Base-by-base conservation (phyloP, 2,797 vertebrate species). In the Molothrus aeneus region DNA sequence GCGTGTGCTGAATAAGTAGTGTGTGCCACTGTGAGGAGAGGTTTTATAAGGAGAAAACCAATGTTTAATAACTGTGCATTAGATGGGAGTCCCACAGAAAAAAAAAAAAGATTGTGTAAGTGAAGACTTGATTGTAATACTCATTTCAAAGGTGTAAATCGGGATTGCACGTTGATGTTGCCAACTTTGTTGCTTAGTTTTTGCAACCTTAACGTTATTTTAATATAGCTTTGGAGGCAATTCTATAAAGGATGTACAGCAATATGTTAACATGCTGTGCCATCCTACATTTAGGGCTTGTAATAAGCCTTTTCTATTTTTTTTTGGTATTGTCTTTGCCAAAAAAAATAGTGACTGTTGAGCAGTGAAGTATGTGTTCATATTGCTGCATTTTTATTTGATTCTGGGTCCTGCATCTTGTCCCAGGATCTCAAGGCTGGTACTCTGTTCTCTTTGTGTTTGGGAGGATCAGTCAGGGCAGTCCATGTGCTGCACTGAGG, bases 251-350 rank as follows among this genome's bases (percentile, higher is more conserved):
- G 92, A 96, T 97, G 93, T 92, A 80, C 74, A 77, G 86, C 96
- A 96, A 94, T 97, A 97, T 97, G 94, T 96, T 96, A 94, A 66
- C 94, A 91, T 96, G 90, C 93, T 95, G 93, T 96, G 94, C 96
- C 75, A 92, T 96, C 92, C 96, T 83, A 95, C 96, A 92, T 95
- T 94, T 96, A 82, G 80, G 93, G 63, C 86, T 95, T 93, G 92
- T 96, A 96, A 95, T 95, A 94, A 96, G 78, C 80, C 18, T 84
- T 77, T 75, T 80, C 63, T 77, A 51, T 80, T 86, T 83, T 78
- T 51, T 73, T 51, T 73, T 78, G 43, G 15, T 68, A 78, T 95
- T 95, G 81, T 93, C 63, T 92, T 94, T 96, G 95, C 93, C 83
- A 96, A 87, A 94, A 88, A 91, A 78, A 73, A 82, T 38, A 92